A percentile compares a stretch with the other conserved stretches of the same genome.
Conservation (phyloP, 2,888 invertebrate genomes). For the Trissoscelio sp. region DNA sequence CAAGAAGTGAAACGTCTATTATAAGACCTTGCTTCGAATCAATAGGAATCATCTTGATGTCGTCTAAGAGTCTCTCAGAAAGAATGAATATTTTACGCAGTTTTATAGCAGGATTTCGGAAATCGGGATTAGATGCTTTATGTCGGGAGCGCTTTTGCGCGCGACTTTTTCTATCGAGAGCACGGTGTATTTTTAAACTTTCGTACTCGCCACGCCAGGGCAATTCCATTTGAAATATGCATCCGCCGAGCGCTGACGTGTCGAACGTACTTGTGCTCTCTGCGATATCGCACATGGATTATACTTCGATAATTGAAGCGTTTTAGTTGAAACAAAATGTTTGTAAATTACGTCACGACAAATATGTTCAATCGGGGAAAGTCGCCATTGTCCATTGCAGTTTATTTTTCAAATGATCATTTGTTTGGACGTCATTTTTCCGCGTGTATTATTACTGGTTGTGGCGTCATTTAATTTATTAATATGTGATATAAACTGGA, state of each 20-base stretch:
- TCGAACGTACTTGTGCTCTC: constrained; percentile 13
- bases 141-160: constrained; percentile 20
- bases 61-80: constrained; percentile 33
- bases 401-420: neutral
- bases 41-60: constrained; percentile 30
- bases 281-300: constrained; percentile 30
- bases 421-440: constrained; percentile 3
- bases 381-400: too few relatives aligned
- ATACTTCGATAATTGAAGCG: constrained; percentile 30
- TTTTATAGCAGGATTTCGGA: constrained; percentile 38
- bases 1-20: constrained; percentile 39
- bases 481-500: too few relatives aligned
- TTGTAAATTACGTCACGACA: constrained; percentile 16
- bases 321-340: constrained; percentile 4
- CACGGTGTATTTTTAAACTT: constrained; percentile 45
- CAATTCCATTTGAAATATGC: constrained; percentile 45
- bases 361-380: constrained; percentile 18
- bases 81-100: constrained; percentile 47
- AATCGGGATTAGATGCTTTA: constrained; percentile 50
- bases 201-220: constrained; percentile 14
- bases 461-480: too few relatives aligned
- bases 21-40: constrained; percentile 38
- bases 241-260: constrained; percentile 21
- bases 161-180: constrained; percentile 36
- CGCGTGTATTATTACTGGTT: neutral